These are phyloP conservation scores for Cossypha dichroa DNA, from an alignment of 2,797 vertebrate genomes.

Conservation along the genomic window DNA sequence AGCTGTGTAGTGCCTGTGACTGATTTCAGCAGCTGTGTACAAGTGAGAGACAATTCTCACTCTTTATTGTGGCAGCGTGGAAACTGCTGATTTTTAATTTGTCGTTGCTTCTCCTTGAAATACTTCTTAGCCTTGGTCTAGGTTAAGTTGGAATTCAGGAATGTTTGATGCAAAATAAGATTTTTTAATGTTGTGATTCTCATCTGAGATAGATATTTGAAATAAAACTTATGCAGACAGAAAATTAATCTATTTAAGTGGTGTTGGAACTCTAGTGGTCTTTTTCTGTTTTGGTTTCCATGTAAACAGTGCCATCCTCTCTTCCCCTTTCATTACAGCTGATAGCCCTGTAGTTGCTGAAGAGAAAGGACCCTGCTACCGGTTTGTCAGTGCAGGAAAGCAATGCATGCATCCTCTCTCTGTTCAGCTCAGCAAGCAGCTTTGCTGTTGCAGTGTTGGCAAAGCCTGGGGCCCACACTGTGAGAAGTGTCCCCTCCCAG, in stretches of 20 bases:
- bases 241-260: background rate
- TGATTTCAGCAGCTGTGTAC: background rate
- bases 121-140: background rate
- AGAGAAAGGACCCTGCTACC: constrained; percentile 96
- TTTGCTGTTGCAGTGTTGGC: constrained; percentile 99
- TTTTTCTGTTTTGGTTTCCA: constrained; percentile 51
- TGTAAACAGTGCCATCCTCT: constrained; percentile 52
- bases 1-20: background rate
- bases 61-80: background rate
- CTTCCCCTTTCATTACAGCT: constrained; percentile 80
- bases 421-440: constrained; percentile 95
- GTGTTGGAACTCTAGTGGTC: constrained; percentile 71
- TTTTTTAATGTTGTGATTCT: background rate
- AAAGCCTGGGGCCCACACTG: constrained; percentile 97
- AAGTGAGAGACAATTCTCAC: background rate
- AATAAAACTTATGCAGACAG: background rate
- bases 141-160: background rate
- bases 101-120: background rate
- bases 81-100: background rate
- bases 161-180: background rate
- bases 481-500: constrained; percentile 93
- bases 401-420: constrained; percentile 96
- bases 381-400: constrained; percentile 90
- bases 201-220: background rate
- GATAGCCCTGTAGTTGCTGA: constrained; percentile 87